A percentile compares a stretch with the other conserved stretches of the same genome.
Evolutionary conservation across 1,140 invertebrate species (phyloP).

Genomic region (Drosophila fuyamai): DNA sequence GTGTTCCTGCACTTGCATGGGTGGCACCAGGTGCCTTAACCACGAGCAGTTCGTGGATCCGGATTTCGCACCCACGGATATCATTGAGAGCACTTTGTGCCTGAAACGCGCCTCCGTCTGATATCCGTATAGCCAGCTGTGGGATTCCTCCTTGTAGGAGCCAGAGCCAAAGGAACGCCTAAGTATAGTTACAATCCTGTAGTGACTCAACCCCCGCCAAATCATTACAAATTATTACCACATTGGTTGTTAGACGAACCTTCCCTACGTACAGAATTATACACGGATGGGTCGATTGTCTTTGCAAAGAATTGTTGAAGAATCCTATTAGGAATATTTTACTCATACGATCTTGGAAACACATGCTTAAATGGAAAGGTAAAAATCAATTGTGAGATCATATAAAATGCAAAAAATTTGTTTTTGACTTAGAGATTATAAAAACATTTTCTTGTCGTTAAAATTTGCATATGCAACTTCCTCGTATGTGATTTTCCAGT

Average conservation of each 20-base stretch:
- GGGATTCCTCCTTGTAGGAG: slow-evolving; percentile 10
- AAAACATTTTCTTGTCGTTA: too few species aligned
- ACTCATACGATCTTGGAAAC: too few species aligned
- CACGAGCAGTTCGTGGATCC: slow-evolving; percentile 85
- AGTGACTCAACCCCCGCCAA: slow-evolving; percentile 47
- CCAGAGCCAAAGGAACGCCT: slow-evolving; percentile 3
- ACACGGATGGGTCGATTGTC: slow-evolving; percentile 4
- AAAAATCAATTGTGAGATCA: too few species aligned
- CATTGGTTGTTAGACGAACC: slow-evolving; percentile 47
- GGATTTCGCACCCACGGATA: slow-evolving; percentile 85
- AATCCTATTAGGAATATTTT: too few species aligned
- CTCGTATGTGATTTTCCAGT: too few species aligned
- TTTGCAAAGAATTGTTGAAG: not conserved
- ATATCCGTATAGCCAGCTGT: slow-evolving; percentile 46
- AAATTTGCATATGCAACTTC: too few species aligned
- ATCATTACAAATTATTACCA: slow-evolving; percentile 1
- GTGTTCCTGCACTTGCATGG: slow-evolving; percentile 84
- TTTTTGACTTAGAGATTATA: too few species aligned
- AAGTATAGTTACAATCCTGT: slow-evolving; percentile 33
- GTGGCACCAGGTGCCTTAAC: slow-evolving; percentile 84
- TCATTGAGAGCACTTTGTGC: slow-evolving; percentile 78
- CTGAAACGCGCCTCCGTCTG: slow-evolving; percentile 82
- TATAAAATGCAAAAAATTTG: too few species aligned
- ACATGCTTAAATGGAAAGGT: too few species aligned
- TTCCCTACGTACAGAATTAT: slow-evolving; percentile 16